These are phyloP conservation scores for Actinopyga echinites DNA, from an alignment of 53 echinoderm and acorn worm species.

Conservation along the genomic window DNA sequence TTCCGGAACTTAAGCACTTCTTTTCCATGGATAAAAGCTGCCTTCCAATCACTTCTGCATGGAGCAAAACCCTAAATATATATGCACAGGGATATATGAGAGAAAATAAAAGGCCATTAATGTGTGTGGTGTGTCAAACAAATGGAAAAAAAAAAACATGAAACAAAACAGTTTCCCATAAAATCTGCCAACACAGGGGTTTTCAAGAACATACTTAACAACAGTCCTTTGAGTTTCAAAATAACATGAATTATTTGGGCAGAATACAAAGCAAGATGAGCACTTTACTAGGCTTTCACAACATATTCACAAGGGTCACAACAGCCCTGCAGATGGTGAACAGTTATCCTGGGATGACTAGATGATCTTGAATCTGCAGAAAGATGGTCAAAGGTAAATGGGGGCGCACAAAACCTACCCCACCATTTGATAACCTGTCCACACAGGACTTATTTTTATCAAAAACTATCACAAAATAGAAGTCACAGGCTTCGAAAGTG, in stretches of 20 bases:
- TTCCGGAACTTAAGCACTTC: neutral
- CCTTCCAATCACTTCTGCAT: conserved; percentile 12
- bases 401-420: conserved; percentile 3
- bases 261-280: too few species aligned
- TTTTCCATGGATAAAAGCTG: conserved; percentile 16
- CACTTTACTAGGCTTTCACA: neutral
- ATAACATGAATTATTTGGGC: too few species aligned
- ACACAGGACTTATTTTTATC: neutral
- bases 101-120: conserved; percentile 42
- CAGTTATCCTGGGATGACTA: conserved; percentile 18
- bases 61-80: conserved; percentile 38
- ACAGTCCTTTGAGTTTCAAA: too few species aligned
- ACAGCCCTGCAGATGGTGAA: conserved; percentile 24
- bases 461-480: neutral
- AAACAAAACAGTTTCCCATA: too few species aligned
- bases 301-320: neutral
- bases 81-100: conserved; percentile 40
- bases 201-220: too few species aligned
- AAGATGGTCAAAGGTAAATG: conserved; percentile 31
- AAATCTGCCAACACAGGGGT: too few species aligned
- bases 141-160: too few species aligned
- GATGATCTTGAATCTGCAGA: conserved; percentile 38
- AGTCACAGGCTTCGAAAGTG: neutral
- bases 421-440: neutral
- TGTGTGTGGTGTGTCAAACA: conserved; percentile 14